phyloP scores from a whole-genome alignment of 2,888 invertebrate species.

The Agrotis exclamationis region DNA sequence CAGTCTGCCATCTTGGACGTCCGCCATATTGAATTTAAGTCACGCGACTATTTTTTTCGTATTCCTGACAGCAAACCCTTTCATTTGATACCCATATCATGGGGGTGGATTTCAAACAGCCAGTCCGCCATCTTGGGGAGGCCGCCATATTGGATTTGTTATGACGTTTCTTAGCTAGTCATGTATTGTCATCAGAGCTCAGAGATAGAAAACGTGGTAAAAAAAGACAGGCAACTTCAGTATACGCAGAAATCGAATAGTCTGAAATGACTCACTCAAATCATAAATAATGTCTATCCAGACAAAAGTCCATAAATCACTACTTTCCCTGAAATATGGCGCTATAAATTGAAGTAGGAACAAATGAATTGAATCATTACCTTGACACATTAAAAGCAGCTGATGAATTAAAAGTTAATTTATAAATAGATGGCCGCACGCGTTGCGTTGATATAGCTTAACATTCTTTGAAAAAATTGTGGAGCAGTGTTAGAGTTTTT shows the following conservation, averaged over 20 bases:
- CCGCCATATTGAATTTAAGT: too few relatives aligned
- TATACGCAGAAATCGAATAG: neutral
- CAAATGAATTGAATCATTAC: slow-evolving; percentile 34
- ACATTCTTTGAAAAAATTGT: slow-evolving; percentile 6
- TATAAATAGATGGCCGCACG: slow-evolving; percentile 18
- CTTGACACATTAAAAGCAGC: slow-evolving; percentile 48
- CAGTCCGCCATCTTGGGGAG: too few relatives aligned
- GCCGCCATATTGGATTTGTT: too few relatives aligned
- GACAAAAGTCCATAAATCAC: slow-evolving; percentile 28
- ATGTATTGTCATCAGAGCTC: too few relatives aligned
- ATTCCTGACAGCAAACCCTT: too few relatives aligned
- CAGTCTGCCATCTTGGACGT: too few relatives aligned
- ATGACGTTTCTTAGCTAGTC: too few relatives aligned
- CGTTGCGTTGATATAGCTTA: slow-evolving; percentile 12
- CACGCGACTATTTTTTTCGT: too few relatives aligned
- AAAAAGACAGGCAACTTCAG: neutral
- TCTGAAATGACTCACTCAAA: slow-evolving; percentile 13
- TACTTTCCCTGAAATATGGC: slow-evolving; percentile 14
- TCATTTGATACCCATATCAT: too few relatives aligned
- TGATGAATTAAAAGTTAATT: slow-evolving; percentile 28
- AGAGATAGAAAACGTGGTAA: too few relatives aligned
- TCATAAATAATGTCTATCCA: slow-evolving; percentile 19
- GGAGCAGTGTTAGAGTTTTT: slow-evolving; percentile 6
- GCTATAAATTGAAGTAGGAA: slow-evolving; percentile 1
- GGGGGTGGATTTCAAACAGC: too few relatives aligned